These are phyloP conservation scores for Papilio polyxenes DNA, from an alignment of 1,140 invertebrate species.

Conservation along the genomic window DNA sequence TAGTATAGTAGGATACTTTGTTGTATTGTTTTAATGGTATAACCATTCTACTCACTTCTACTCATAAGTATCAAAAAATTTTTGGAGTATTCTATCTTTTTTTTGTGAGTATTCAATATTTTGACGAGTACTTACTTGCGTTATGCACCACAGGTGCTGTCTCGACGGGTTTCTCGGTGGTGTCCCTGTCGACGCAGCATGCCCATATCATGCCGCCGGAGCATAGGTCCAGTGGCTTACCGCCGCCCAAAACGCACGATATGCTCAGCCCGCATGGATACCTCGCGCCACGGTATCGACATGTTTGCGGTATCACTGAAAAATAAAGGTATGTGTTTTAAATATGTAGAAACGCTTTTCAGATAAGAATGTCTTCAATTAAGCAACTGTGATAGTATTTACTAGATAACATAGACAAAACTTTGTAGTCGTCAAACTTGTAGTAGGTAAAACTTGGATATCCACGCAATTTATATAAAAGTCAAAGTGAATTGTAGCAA, in stretches of 20 bases:
- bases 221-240: slow-evolving; percentile 93
- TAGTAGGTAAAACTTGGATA: too few relatives aligned
- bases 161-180: slow-evolving; percentile 78
- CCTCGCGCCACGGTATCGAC: slow-evolving; percentile 92
- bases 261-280: slow-evolving; percentile 95
- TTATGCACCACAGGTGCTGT: slow-evolving; percentile 85
- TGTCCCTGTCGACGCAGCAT: slow-evolving; percentile 93
- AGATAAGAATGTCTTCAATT: too few relatives aligned
- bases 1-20: too few relatives aligned
- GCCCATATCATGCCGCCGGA: slow-evolving; percentile 96
- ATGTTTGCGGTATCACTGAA: slow-evolving; percentile 95
- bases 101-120: not conserved
- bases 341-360: too few relatives aligned
- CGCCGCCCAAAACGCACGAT: slow-evolving; percentile 92
- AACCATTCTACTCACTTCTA: too few relatives aligned
- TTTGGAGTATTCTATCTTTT: not conserved
- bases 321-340: slow-evolving; percentile 48
- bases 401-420: too few relatives aligned
- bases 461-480: too few relatives aligned
- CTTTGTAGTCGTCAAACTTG: too few relatives aligned
- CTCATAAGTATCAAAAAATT: too few relatives aligned
- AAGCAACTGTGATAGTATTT: not conserved
- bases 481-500: not conserved
- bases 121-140: slow-evolving; percentile 87
- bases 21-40: too few relatives aligned